These are phyloP conservation scores for Orchesella flavescens DNA, from an alignment of 2,888 invertebrate genomes.

Conservation along the genomic window DNA sequence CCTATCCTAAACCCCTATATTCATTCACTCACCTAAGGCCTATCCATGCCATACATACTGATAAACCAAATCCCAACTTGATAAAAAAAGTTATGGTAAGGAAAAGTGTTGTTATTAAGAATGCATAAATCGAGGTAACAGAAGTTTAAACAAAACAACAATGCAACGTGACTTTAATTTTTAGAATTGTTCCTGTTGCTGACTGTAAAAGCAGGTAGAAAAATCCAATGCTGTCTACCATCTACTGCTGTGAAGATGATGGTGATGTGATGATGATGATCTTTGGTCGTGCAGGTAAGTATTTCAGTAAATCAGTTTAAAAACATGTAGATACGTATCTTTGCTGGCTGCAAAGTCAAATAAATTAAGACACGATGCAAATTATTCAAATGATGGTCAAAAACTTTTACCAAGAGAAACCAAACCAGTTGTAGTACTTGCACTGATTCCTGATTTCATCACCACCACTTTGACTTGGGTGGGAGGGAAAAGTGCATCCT, in stretches of 20 bases:
- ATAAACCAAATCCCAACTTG: background rate
- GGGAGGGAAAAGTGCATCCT: background rate
- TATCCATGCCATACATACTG: too few relatives aligned
- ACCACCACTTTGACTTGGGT: background rate
- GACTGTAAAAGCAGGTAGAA: slow-evolving; percentile 13
- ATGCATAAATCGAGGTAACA: slow-evolving; percentile 46
- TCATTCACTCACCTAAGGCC: background rate
- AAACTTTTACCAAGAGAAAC: background rate
- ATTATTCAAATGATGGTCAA: slow-evolving; percentile 42
- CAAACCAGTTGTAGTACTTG: too few relatives aligned
- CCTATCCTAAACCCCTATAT: slow-evolving; percentile 2
- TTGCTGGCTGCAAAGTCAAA: slow-evolving; percentile 27
- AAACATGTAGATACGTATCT: background rate
- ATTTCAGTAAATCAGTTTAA: slow-evolving; percentile 53
- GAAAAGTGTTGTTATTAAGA: slow-evolving; percentile 39
- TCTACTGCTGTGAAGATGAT: slow-evolving; percentile 22
- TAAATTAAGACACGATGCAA: slow-evolving; percentile 68
- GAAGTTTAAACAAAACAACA: slow-evolving; percentile 33
- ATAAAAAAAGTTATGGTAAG: slow-evolving; percentile 1
- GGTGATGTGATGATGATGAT: slow-evolving; percentile 42
- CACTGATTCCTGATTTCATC: slow-evolving; percentile 4
- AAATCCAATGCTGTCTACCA: background rate
- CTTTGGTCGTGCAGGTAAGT: slow-evolving; percentile 42
- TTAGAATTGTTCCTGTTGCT: slow-evolving; percentile 17
- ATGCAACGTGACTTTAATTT: slow-evolving; percentile 57